These are phyloP conservation scores for Plutella xylostella DNA, from an alignment of 2,888 invertebrate genomes.

Conservation along the genomic window DNA sequence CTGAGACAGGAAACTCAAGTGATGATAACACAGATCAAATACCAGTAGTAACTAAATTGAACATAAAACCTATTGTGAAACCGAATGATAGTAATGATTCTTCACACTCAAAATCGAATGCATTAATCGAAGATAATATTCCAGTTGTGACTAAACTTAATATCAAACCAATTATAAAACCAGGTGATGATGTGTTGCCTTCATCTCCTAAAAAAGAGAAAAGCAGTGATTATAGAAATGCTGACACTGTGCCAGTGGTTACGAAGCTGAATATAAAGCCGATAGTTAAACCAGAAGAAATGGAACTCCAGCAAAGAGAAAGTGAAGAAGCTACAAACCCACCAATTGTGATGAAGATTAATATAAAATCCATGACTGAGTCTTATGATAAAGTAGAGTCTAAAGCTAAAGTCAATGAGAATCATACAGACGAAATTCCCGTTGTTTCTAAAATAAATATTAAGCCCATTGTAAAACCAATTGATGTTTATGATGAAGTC, in stretches of 20 bases:
- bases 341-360: slow-evolving; percentile 58
- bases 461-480: slow-evolving; percentile 36
- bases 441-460: slow-evolving; percentile 41
- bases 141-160: slow-evolving; percentile 55
- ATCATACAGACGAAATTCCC: slow-evolving; percentile 27
- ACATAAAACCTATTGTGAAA: slow-evolving; percentile 68
- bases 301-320: slow-evolving; percentile 25
- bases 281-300: slow-evolving; percentile 52
- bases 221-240: slow-evolving; percentile 26
- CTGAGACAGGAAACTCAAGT: slow-evolving; percentile 59
- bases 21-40: slow-evolving; percentile 58
- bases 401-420: slow-evolving; percentile 25
- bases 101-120: slow-evolving; percentile 23
- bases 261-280: slow-evolving; percentile 65
- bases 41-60: slow-evolving; percentile 65
- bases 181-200: slow-evolving; percentile 37
- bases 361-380: slow-evolving; percentile 48
- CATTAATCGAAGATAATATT: slow-evolving; percentile 35
- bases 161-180: slow-evolving; percentile 53
- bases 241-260: slow-evolving; percentile 36
- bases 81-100: slow-evolving; percentile 37
- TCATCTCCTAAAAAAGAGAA: slow-evolving; percentile 53
- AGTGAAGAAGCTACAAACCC: slow-evolving; percentile 39
- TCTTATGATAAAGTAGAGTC: slow-evolving; percentile 27
- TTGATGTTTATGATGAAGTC: no score